Base-by-base conservation (phyloP, 2,797 vertebrate genomes). In the Pelodytes ibericus region DNA sequence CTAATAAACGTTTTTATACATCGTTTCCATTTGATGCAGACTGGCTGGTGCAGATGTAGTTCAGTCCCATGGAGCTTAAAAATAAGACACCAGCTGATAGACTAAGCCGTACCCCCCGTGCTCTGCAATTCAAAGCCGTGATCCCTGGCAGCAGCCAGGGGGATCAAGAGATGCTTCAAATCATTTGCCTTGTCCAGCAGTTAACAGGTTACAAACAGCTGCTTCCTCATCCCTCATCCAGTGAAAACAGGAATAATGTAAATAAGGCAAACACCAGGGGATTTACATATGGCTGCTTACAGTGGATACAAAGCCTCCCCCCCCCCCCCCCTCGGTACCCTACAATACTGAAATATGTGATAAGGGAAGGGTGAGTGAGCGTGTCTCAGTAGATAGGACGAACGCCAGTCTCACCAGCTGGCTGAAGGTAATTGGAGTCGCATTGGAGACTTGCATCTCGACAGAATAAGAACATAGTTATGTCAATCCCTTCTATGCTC, bases 271-370 rank as follows among this genome's bases (percentile, higher is more conserved):
- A 49, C 18, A 25, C 30, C 41, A 26, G 30, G 11, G 24, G 10
- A 77, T 77, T 77, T 71, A 41, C 68, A 71, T 71, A 49, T 39
- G 53, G 49, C 31, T 69, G 49, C 69, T 75, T 62, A 59, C 33
- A 27, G 25, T 39, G 66, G 67, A 39, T 60, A 64, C 58, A 64
- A 57, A 31, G 59, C 41, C 41, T 44, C 41, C 3, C 41, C 13
- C 13, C 3, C 1, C 41, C 13, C 41, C 7, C 0, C 41, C n/a
- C n/a, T n/a, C n/a, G n/a, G n/a, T n/a, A n/a, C n/a, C n/a, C n/a
- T n/a, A n/a, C n/a, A n/a, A n/a, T n/a, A n/a, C n/a, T n/a, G n/a
- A n/a, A n/a, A n/a, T n/a, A n/a, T n/a, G n/a, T n/a, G n/a, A n/a
- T n/a, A n/a, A n/a, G n/a, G n/a, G n/a, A n/a, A n/a, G n/a, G n/a